Evolutionary conservation across 2,888 invertebrate genomes (phyloP), one percentile per base, ranked within the genome.

Genomic region (Perdita meconis): DNA sequence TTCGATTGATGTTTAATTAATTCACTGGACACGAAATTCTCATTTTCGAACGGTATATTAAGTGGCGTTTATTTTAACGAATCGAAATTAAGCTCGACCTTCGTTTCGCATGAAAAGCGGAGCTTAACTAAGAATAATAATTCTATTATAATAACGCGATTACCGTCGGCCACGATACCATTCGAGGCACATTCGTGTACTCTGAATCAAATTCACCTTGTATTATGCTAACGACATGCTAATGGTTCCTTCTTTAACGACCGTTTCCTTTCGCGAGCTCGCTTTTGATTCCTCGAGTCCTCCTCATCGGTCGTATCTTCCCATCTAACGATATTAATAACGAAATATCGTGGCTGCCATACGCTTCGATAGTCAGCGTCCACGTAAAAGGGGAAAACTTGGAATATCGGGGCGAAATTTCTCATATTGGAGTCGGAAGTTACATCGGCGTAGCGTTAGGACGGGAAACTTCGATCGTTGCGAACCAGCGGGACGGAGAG

Each of bases 151-250:
- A 67, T 76, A 76, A 63, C 61, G 51, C 67, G 76, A 56, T 66
- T 74, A 67, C 34, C 56, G 19, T 26, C 36, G 57, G 36, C 51
- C 63, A 34, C 75, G 67, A 57, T 76, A 74, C 36, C 50, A 55
- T 67, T 38, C 57, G 34, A 22, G 61, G 60, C 74, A 76, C 75
- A 74, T 74, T 74, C 76, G 76, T 76, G 67, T 76, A 76, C 75
- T 57, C 38, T 36, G 67, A 76, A 74, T 76, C 76, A 76, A 76
- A 74, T 76, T 76, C 76, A 76, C 75, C 75, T 76, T 76, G 76
- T 74, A 67, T 76, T 76, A 76, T 76, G 76, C 66, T 76, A 76
- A 76, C 61, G 75, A 63, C 47, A 76, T 76, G 76, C 76, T 76
- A 76, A 76, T 76, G 65, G 36, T 67, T 51, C 51, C 67, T 74